Conservation (phyloP, 2,113 vertebrate genomes). For the Malaclemys terrapin region DNA sequence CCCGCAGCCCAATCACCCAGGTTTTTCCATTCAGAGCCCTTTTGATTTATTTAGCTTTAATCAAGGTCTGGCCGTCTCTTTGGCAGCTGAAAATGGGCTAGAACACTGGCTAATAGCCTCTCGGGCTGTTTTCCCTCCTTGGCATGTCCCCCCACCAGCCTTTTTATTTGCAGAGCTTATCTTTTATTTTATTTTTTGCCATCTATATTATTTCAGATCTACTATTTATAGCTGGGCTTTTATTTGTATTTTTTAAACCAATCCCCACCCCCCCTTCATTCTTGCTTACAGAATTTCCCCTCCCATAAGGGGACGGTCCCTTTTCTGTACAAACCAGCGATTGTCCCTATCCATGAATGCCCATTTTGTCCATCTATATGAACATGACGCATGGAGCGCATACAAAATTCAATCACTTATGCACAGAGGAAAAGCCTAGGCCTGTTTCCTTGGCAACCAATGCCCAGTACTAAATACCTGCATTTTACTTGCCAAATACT, state of each 20-base stretch:
- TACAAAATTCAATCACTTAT: slow-evolving; percentile 80
- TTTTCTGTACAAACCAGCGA: slow-evolving; percentile 35
- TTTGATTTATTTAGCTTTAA: not conserved
- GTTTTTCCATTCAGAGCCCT: not conserved
- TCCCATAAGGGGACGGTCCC: slow-evolving; percentile 15
- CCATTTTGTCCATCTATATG: slow-evolving; percentile 71
- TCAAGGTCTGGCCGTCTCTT: not conserved
- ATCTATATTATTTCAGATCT: rapidly evolving
- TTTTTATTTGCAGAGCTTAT: not conserved
- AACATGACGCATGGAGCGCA: slow-evolving; percentile 76
- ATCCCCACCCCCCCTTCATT: not conserved
- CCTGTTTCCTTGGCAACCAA: slow-evolving; percentile 87
- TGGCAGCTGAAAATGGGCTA: not conserved
- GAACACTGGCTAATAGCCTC: not conserved
- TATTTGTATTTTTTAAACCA: not conserved
- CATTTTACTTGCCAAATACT: slow-evolving; percentile 82
- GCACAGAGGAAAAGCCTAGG: slow-evolving; percentile 77
- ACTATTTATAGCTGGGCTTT: slow-evolving; percentile 10
- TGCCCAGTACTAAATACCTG: slow-evolving; percentile 82
- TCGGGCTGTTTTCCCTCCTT: not conserved
- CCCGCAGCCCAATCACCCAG: not conserved
- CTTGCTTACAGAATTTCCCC: not conserved
- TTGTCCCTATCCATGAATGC: slow-evolving; percentile 66
- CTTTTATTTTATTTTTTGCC: not conserved
- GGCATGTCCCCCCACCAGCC: rapidly evolving